A percentile compares a stretch with the other conserved stretches of the same genome.
phyloP scores from a whole-genome alignment of 1,140 invertebrate genomes.

The Drosophila teissieri region DNA sequence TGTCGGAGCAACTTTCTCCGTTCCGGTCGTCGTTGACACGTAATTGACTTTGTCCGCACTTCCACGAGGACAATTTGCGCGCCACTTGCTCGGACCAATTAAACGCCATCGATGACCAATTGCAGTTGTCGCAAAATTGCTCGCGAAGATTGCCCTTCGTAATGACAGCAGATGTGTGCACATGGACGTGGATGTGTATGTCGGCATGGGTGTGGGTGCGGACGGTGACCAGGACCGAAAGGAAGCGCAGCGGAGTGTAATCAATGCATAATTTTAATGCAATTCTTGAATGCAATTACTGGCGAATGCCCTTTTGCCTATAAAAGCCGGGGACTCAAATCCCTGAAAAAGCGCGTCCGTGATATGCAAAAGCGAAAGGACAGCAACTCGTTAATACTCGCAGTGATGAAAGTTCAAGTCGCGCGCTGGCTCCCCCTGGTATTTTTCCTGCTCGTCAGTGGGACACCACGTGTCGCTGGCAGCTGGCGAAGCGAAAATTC shows the following conservation, averaged over 20 bases:
- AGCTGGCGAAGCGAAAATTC: constrained; percentile 50
- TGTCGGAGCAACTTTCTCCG: constrained; percentile 38
- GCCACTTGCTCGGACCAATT: constrained; percentile 69
- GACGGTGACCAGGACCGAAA: background rate
- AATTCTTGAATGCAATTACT: constrained; percentile 65
- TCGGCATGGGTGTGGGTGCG: background rate
- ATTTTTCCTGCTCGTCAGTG: constrained; percentile 46
- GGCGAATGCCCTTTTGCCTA: constrained; percentile 49
- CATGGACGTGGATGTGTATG: background rate
- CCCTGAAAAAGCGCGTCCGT: constrained; percentile 22
- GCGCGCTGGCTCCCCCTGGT: constrained; percentile 17
- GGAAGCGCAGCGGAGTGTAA: constrained; percentile 44
- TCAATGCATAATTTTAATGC: constrained; percentile 78
- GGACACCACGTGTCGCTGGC: constrained; percentile 58
- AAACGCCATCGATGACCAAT: constrained; percentile 76
- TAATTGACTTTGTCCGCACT: constrained; percentile 72
- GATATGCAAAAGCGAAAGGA: constrained; percentile 34
- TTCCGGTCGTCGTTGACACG: constrained; percentile 50
- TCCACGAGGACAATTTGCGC: constrained; percentile 52
- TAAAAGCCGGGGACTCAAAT: constrained; percentile 49
- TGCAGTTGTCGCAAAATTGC: constrained; percentile 72
- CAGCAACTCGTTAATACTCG: constrained; percentile 77
- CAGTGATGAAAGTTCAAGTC: constrained; percentile 40
- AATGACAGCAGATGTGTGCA: constrained; percentile 37
- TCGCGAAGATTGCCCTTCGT: constrained; percentile 59